Conservation (phyloP, 2,113 vertebrate genomes). For the Thamnaconus septentrionalis region DNA sequence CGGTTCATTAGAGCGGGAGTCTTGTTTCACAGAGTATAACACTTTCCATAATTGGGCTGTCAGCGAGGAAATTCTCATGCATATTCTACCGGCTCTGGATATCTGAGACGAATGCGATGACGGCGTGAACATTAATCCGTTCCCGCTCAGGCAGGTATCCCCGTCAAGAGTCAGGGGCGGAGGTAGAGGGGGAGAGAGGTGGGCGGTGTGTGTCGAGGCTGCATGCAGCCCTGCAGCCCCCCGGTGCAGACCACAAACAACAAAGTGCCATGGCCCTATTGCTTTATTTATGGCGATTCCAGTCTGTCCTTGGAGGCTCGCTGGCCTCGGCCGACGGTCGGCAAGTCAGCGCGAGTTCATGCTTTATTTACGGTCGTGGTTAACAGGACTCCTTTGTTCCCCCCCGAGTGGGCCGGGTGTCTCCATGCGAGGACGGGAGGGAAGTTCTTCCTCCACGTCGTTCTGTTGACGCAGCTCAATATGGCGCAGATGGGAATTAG, state of each 20-base stretch:
- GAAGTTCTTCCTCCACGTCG: no score
- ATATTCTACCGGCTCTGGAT: conserved; percentile 19
- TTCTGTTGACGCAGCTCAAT: no score
- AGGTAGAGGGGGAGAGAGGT: not conserved
- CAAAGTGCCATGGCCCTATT: conserved; percentile 17
- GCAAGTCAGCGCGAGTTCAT: conserved; percentile 33
- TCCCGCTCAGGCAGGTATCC: not conserved
- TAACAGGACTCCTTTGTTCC: no score
- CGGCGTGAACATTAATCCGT: conserved; percentile 22
- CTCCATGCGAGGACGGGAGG: no score
- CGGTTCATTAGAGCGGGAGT: conserved; percentile 7
- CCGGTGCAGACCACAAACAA: conserved; percentile 11
- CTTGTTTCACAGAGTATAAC: conserved; percentile 9
- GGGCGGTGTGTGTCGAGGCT: conserved; percentile 23
- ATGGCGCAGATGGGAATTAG: not conserved
- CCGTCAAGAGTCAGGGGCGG: conserved; percentile 10
- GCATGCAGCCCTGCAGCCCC: conserved; percentile 1
- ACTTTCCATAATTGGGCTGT: conserved; percentile 13
- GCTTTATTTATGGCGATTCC: conserved; percentile 60
- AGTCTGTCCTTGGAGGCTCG: conserved; percentile 15
- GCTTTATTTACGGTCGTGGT: conserved; percentile 53
- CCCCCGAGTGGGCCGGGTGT: no score
- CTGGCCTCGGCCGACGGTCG: conserved; percentile 42
- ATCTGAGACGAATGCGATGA: conserved; percentile 22
- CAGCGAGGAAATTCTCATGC: conserved; percentile 12